Evolutionary conservation across 2,888 invertebrate genomes (phyloP).

Genomic region (Seladonia tumulorum): DNA sequence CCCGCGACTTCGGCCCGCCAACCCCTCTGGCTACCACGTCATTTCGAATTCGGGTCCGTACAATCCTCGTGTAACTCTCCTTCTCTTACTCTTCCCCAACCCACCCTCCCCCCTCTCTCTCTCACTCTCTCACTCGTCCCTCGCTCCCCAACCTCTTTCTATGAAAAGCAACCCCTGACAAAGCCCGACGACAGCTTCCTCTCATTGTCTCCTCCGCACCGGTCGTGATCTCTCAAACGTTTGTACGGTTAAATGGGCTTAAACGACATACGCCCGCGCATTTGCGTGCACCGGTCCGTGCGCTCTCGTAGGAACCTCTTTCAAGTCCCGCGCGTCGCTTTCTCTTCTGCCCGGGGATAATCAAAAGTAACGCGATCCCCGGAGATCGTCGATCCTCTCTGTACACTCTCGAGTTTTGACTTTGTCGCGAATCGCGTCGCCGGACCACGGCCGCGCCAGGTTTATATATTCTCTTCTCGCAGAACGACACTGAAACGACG

Average conservation of each 20-base stretch:
- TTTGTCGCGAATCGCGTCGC: conserved; percentile 19
- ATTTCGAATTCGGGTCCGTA: conserved; percentile 58
- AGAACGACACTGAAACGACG: not conserved
- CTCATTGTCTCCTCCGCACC: conserved; percentile 74
- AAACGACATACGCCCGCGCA: conserved; percentile 68
- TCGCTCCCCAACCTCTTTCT: conserved; percentile 34
- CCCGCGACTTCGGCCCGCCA: conserved; percentile 64
- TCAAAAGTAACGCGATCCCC: conserved; percentile 67
- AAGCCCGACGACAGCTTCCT: conserved; percentile 78
- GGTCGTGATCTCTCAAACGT: conserved; percentile 65
- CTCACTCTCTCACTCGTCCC: conserved; percentile 30
- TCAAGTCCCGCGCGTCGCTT: conserved; percentile 54
- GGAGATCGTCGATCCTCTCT: conserved; percentile 46
- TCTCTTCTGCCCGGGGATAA: conserved; percentile 49
- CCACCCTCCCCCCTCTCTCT: not conserved
- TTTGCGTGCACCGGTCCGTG: conserved; percentile 62
- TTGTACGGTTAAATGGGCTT: conserved; percentile 73
- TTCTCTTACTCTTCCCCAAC: no score
- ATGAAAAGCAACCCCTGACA: conserved; percentile 73
- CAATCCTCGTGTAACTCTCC: conserved; percentile 59
- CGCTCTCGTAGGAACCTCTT: conserved; percentile 55
- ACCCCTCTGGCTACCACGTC: conserved; percentile 70
- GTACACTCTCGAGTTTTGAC: conserved; percentile 27
- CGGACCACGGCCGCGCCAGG: not conserved
- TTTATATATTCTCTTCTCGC: not conserved